Conservation (phyloP, 2,113 vertebrate species). For the Telmatochromis sp. region DNA sequence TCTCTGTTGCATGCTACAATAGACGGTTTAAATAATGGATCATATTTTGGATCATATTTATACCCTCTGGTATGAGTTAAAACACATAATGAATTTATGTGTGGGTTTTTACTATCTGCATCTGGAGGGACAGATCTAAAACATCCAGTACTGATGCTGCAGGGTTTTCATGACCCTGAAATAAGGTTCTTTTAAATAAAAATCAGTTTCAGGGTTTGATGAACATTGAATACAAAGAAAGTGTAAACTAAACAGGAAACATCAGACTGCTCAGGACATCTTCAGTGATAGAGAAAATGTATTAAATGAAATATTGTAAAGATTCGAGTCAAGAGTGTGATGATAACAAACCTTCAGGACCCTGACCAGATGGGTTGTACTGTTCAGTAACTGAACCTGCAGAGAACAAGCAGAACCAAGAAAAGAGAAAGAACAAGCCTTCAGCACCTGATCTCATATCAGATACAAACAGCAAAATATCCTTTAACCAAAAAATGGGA, state of each 20-base stretch:
- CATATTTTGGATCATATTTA: neutral
- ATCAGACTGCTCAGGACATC: neutral
- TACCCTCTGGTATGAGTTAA: neutral
- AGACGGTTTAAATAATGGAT: neutral
- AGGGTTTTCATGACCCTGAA: neutral
- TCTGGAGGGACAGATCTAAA: neutral
- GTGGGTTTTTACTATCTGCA: neutral
- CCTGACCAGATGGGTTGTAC: slow-evolving; percentile 75
- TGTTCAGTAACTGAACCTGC: slow-evolving; percentile 75
- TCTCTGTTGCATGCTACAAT: neutral
- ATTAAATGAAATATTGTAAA: neutral
- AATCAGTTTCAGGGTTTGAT: neutral
- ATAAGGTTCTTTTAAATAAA: neutral
- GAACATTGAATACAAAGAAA: neutral
- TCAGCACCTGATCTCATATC: slow-evolving; percentile 58
- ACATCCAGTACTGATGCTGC: neutral
- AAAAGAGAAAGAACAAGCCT: slow-evolving; percentile 62
- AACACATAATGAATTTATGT: neutral
- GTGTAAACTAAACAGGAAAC: neutral
- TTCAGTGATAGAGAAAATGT: neutral
- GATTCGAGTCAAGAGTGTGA: neutral
- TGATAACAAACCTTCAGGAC: slow-evolving; percentile 72
- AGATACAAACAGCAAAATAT: neutral
- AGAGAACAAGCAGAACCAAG: slow-evolving; percentile 72
- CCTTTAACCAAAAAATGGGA: neutral